Conservation (phyloP, 2,888 invertebrate species). For the Incurvaria masculella region DNA sequence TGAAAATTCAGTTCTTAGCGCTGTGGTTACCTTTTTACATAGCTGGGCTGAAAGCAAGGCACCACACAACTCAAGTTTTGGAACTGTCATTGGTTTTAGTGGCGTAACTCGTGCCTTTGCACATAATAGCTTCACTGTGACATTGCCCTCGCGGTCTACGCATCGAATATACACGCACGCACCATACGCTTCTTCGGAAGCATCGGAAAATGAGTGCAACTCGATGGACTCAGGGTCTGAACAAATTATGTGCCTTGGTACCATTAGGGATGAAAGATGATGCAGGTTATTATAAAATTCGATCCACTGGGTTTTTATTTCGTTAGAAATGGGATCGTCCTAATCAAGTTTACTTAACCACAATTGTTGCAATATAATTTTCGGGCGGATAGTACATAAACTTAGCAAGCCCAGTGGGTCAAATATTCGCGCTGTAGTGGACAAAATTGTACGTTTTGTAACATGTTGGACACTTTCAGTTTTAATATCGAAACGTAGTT, state of each 20-base stretch:
- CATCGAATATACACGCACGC: constrained; percentile 17
- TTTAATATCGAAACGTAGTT: too few species aligned
- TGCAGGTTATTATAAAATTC: constrained; percentile 3
- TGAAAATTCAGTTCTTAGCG: too few species aligned
- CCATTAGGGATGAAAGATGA: too few species aligned
- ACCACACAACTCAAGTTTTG: constrained; percentile 20
- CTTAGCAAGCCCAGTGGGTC: constrained; percentile 18
- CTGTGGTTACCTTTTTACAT: constrained; percentile 13
- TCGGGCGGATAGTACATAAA: constrained; percentile 15
- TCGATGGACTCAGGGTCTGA: constrained; percentile 5
- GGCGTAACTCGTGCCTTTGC: constrained; percentile 20
- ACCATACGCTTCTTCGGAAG: constrained; percentile 16
- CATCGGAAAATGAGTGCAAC: constrained; percentile 18
- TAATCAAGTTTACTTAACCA: constrained; percentile 17
- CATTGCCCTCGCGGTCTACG: not conserved
- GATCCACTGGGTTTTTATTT: constrained; percentile 10
- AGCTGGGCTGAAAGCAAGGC: constrained; percentile 17
- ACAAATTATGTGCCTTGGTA: too few species aligned
- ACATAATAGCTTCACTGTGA: constrained; percentile 15
- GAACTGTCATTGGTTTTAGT: constrained; percentile 16
- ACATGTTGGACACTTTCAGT: too few species aligned
- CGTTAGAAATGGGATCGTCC: constrained; percentile 17
- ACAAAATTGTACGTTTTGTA: constrained; percentile 18
- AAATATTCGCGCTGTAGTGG: constrained; percentile 16
- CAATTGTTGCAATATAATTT: constrained; percentile 18